These are phyloP conservation scores for Corythornis cristatus DNA, from an alignment of 2,113 vertebrate genomes.

Conservation along the genomic window DNA sequence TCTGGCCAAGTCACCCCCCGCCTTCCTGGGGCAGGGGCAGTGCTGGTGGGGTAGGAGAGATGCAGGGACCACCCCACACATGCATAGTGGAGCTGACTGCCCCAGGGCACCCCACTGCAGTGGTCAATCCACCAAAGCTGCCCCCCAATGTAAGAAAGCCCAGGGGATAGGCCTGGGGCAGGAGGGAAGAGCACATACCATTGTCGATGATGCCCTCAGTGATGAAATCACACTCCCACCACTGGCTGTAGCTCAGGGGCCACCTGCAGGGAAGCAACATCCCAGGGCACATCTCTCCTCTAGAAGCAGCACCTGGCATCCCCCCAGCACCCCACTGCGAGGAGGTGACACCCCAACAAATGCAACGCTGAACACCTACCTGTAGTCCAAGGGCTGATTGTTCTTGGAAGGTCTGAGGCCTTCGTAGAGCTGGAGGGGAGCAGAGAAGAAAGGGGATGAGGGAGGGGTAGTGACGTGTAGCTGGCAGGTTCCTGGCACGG, in stretches of 20 bases:
- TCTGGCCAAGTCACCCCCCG: neutral
- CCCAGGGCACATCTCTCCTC: neutral
- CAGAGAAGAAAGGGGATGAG: neutral
- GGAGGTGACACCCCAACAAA: neutral
- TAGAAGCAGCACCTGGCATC: fast-evolving
- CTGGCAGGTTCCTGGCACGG: neutral
- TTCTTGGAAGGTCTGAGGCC: slow-evolving; percentile 90
- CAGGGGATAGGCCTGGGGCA: neutral
- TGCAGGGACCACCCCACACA: neutral
- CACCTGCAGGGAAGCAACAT: slow-evolving; percentile 76
- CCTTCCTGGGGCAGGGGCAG: neutral
- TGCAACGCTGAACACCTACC: slow-evolving; percentile 65
- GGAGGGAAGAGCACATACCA: slow-evolving; percentile 68
- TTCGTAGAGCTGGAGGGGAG: slow-evolving; percentile 85
- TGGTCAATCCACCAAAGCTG: neutral
- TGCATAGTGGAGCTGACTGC: neutral
- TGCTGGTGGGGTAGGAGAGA: neutral
- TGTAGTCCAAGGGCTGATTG: slow-evolving; percentile 92
- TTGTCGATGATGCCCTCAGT: slow-evolving; percentile 93
- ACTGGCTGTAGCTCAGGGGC: slow-evolving; percentile 90
- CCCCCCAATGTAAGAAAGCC: neutral
- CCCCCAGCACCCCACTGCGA: fast-evolving
- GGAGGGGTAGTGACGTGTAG: fast-evolving
- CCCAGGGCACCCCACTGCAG: neutral
- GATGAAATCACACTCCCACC: slow-evolving; percentile 97